Evolutionary conservation across 2,113 vertebrate genomes (phyloP).

Genomic region (Physeter macrocephalus): DNA sequence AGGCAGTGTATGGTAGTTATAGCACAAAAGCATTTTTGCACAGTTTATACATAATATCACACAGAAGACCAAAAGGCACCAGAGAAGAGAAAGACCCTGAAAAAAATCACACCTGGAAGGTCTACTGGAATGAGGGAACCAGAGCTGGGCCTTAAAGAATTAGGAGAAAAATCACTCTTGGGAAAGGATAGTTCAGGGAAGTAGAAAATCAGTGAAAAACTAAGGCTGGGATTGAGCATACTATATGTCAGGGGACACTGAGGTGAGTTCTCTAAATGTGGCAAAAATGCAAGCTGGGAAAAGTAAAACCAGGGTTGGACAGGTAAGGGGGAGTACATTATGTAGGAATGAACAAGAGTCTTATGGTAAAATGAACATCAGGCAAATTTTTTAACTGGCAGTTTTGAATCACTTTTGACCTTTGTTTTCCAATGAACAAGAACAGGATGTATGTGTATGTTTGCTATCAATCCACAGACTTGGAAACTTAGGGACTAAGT

Average conservation of each 20-base stretch:
- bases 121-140: not conserved
- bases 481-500: not conserved
- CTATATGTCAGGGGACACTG: rapidly evolving
- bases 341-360: not conserved
- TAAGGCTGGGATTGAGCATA: not conserved
- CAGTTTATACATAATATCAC: not conserved
- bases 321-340: not conserved
- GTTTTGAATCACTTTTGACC: not conserved
- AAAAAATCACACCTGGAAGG: not conserved
- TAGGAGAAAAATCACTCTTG: not conserved
- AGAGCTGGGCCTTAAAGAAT: not conserved
- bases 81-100: not conserved
- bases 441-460: not conserved
- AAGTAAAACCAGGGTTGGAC: not conserved
- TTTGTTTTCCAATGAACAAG: not conserved
- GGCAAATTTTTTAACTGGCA: not conserved
- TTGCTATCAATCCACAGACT: not conserved
- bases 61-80: not conserved
- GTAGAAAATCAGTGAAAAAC: not conserved
- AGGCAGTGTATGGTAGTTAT: not conserved
- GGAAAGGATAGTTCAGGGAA: not conserved
- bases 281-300: not conserved
- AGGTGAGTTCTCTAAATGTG: not conserved
- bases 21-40: not conserved
- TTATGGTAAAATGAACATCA: not conserved